A percentile compares a stretch with the other conserved stretches of the same genome.
Evolutionary conservation across 2,113 vertebrate genomes (phyloP).

Genomic region (Paramormyrops kingsleyae): DNA sequence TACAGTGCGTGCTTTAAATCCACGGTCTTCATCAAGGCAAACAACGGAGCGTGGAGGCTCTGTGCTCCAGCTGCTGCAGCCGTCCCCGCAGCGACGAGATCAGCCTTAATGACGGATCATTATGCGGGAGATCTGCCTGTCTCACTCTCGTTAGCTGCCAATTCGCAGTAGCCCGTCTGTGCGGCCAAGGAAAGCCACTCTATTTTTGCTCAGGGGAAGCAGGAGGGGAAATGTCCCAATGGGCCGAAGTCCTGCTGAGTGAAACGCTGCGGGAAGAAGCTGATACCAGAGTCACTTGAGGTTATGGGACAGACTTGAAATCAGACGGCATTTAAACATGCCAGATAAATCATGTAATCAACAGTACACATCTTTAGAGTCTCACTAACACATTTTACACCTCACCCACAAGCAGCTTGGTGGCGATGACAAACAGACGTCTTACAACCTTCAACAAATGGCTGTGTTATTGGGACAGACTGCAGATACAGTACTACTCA

Average conservation of each 20-base stretch:
- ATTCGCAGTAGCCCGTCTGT: conserved; percentile 16
- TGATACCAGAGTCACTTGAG: not conserved
- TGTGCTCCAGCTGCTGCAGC: conserved; percentile 9
- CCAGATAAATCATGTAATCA: not conserved
- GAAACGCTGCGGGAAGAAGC: not conserved
- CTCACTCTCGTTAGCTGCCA: conserved; percentile 44
- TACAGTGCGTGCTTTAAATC: conserved; percentile 11
- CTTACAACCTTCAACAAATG: not conserved
- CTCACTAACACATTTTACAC: not conserved
- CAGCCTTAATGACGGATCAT: conserved; percentile 47
- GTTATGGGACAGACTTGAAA: not conserved
- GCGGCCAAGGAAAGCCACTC: conserved; percentile 11
- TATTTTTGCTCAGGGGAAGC: not conserved
- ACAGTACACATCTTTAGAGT: not conserved
- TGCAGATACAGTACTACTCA: not conserved
- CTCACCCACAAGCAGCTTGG: not conserved
- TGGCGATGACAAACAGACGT: not conserved
- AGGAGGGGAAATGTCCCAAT: not conserved
- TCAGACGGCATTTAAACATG: not conserved
- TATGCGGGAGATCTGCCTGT: conserved; percentile 42
- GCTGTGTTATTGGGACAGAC: not conserved
- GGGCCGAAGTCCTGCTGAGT: not conserved
- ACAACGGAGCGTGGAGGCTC: conserved; percentile 29
- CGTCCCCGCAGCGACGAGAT: conserved; percentile 29
- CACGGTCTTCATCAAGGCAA: conserved; percentile 35